A percentile compares a stretch with the other conserved stretches of the same genome.
phyloP scores from a whole-genome alignment of 2,113 vertebrate species.

The Scartelaos histophorus region DNA sequence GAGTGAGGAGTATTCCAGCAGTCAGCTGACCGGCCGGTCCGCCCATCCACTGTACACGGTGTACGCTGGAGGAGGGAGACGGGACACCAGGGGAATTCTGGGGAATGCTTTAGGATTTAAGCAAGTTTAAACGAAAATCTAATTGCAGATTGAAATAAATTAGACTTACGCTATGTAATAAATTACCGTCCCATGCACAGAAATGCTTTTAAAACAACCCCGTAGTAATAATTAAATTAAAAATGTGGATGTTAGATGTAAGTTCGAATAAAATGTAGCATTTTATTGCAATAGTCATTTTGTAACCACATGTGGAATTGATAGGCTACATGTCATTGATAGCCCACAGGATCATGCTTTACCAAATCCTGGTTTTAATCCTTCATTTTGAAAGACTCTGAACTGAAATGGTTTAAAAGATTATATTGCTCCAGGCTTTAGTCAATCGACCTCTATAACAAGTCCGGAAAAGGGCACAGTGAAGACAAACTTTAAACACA shows the following conservation, averaged over 20 bases:
- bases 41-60: conserved; percentile 32
- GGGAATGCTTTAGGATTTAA: not conserved
- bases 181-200: no score
- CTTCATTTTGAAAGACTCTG: conserved; percentile 45
- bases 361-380: conserved; percentile 32
- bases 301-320: not conserved
- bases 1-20: conserved; percentile 50
- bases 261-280: not conserved
- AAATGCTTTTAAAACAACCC: no score
- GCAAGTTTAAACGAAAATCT: not conserved
- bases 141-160: not conserved
- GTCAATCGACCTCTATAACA: conserved; percentile 14
- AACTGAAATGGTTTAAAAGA: conserved; percentile 54
- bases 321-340: not conserved
- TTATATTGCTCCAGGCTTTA: conserved; percentile 42
- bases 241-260: not conserved
- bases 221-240: not conserved
- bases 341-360: not conserved
- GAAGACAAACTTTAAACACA: not conserved
- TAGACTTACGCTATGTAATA: not conserved
- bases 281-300: not conserved
- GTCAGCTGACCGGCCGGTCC: conserved; percentile 64
- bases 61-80: not conserved
- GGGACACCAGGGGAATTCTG: conserved; percentile 17
- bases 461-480: not conserved